These are phyloP conservation scores for Macrophya annulata DNA, from an alignment of 2,888 invertebrate species.

Conservation along the genomic window DNA sequence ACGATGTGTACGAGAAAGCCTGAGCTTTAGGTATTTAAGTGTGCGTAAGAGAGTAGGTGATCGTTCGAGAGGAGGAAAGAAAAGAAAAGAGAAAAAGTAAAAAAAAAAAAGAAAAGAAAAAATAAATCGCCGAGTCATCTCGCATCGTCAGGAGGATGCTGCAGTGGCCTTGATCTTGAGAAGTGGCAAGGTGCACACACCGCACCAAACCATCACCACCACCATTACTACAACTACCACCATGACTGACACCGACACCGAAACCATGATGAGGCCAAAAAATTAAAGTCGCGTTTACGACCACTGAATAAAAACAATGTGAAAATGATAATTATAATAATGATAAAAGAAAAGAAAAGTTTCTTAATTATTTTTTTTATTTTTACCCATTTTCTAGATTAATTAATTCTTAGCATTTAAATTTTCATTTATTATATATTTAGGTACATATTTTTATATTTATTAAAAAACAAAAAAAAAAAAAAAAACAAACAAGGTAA, in stretches of 20 bases:
- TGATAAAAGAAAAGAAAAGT: neutral
- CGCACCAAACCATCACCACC: conserved; percentile 53
- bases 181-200: conserved; percentile 70
- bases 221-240: neutral
- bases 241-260: no score
- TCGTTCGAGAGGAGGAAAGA: neutral
- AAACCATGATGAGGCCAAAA: conserved; percentile 66
- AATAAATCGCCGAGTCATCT: conserved; percentile 74
- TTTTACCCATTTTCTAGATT: neutral
- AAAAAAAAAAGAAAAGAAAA: conserved; percentile 65
- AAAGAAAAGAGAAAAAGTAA: no score
- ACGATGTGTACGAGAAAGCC: neutral
- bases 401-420: neutral
- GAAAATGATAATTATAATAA: neutral
- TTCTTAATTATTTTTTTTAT: neutral
- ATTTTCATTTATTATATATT: neutral
- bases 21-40: conserved; percentile 22
- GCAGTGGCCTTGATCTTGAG: conserved; percentile 78
- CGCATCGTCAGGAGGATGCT: conserved; percentile 59
- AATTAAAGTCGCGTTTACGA: conserved; percentile 69
- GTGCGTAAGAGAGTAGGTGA: neutral
- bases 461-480: neutral
- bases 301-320: neutral
- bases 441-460: neutral
- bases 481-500: neutral